phyloP scores from a whole-genome alignment of 2,888 invertebrate genomes.

The Molanna angustata region DNA sequence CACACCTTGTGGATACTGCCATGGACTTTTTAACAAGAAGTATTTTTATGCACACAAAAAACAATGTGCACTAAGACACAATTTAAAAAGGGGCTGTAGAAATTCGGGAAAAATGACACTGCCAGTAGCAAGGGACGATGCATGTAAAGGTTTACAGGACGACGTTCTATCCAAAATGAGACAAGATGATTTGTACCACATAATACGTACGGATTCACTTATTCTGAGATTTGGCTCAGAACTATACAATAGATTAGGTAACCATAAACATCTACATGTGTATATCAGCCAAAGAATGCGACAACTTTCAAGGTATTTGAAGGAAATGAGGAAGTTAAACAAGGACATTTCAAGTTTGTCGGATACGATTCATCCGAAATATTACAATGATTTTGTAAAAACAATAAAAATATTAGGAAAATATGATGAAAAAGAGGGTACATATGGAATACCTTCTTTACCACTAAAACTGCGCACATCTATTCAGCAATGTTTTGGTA shows the following conservation, averaged over 20 bases:
- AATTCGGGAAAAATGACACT: constrained; percentile 4
- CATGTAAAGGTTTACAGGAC: constrained; percentile 6
- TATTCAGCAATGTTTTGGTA: constrained; percentile 7
- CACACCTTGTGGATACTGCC: constrained; percentile 8
- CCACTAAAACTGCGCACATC: constrained; percentile 9
- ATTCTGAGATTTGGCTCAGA: constrained; percentile 7
- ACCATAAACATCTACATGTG: constrained; percentile 11
- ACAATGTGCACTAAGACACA: neutral
- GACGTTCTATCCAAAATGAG: constrained; percentile 6
- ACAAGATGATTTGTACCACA: constrained; percentile 7
- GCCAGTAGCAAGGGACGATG: neutral
- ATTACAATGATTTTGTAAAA: constrained; percentile 10
- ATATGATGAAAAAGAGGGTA: constrained; percentile 5
- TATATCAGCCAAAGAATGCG: constrained; percentile 10
- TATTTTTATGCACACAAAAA: constrained; percentile 1
- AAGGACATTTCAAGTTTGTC: constrained; percentile 9
- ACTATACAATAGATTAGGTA: constrained; percentile 6
- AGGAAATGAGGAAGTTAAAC: constrained; percentile 5
- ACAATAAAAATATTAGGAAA: constrained; percentile 9
- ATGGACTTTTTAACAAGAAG: constrained; percentile 1
- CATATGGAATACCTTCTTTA: constrained; percentile 10
- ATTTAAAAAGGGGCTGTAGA: neutral
- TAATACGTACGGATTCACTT: constrained; percentile 1
- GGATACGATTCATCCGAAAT: constrained; percentile 11
- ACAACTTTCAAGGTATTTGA: constrained; percentile 8